phyloP scores from a whole-genome alignment of 2,797 vertebrate species.

The Lepilemur septentrionalis region DNA sequence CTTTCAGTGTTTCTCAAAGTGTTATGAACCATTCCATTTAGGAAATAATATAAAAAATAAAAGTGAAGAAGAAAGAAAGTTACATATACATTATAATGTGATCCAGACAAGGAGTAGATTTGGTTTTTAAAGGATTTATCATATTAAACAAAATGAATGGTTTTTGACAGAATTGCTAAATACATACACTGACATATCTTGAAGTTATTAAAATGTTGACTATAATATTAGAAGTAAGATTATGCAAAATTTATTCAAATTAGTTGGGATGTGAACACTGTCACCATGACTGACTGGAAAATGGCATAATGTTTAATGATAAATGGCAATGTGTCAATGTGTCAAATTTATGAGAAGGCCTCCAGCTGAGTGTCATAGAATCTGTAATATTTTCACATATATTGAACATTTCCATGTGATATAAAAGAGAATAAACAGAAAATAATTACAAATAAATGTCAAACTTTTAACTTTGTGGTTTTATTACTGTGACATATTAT shows the following conservation, averaged over 20 bases:
- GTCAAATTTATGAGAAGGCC: neutral
- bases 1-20: neutral
- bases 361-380: neutral
- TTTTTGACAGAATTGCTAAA: neutral
- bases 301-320: neutral
- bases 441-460: neutral
- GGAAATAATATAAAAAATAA: neutral
- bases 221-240: neutral
- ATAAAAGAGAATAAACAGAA: slow-evolving; percentile 1
- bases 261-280: neutral
- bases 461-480: neutral
- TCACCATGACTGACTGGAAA: neutral
- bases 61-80: neutral
- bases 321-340: neutral
- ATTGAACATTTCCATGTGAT: neutral
- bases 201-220: neutral
- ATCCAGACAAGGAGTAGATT: neutral
- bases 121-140: neutral
- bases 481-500: neutral
- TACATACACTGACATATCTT: neutral
- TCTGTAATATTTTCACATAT: neutral
- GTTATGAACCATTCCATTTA: neutral
- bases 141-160: neutral
- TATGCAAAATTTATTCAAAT: neutral
- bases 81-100: neutral